Evolutionary conservation across 2,797 vertebrate genomes (phyloP).

Genomic region (Fratercula arctica): DNA sequence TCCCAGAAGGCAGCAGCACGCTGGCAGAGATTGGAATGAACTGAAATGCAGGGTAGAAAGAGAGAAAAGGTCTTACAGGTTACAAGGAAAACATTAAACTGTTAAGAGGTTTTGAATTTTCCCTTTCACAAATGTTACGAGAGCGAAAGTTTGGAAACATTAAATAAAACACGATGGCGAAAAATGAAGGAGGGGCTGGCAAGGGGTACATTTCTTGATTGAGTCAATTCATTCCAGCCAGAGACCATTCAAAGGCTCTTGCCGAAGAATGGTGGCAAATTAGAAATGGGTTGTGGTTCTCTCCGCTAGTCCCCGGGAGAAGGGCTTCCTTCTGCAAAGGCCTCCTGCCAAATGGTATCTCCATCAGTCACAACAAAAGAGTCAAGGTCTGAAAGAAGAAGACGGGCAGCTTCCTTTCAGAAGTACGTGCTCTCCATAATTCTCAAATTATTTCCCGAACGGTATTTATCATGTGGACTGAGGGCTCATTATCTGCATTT

Average conservation of each 20-base stretch:
- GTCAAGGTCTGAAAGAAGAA: background rate
- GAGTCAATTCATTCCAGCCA: background rate
- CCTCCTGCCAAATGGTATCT: background rate
- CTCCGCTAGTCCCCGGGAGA: background rate
- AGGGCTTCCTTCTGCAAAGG: background rate
- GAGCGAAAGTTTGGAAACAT: background rate
- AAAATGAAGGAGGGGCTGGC: background rate
- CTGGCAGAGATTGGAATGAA: background rate
- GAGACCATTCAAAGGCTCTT: background rate
- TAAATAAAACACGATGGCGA: background rate
- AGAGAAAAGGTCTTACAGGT: background rate
- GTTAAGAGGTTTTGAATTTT: background rate
- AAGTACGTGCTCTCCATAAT: background rate
- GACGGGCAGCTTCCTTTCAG: background rate
- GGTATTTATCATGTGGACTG: background rate
- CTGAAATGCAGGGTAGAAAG: background rate
- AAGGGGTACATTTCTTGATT: background rate
- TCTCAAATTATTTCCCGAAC: background rate
- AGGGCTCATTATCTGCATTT: background rate
- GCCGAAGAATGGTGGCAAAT: slow-evolving; percentile 1
- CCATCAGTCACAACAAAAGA: background rate
- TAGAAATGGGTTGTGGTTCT: background rate
- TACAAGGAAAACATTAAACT: background rate
- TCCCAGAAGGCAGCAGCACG: background rate
- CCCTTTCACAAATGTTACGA: background rate